Evolutionary conservation across 2,113 vertebrate species (phyloP), one percentile per base, ranked within the genome.

Genomic region (Sapajus apella): DNA sequence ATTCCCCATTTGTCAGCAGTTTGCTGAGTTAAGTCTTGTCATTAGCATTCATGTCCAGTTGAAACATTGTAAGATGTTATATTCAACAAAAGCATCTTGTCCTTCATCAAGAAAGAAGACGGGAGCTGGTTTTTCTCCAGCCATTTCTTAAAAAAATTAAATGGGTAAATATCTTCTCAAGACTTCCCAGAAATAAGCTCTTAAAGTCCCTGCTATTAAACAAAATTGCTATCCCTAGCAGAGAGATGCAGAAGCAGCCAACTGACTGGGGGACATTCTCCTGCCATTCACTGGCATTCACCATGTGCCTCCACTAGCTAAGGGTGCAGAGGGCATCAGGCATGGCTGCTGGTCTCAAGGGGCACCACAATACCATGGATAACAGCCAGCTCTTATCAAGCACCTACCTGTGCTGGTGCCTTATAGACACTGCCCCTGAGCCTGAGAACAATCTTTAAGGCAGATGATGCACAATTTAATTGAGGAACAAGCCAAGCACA

Each of bases 1-100:
- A 96, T 87, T 97, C n/a, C 73, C 58, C 84, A 97, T 97, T 97
- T 95, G 96, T 93, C 94, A 90, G 37, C 70, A 93, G 73, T 94
- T 97, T 95, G 90, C 66, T 94, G 79, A 97, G 73, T 68, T 66
- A 40, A 96, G 58, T 83, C 94, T 64, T 96, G 94, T 93, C 83
- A 80, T 84, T 90, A 89, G 93, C 79, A 92, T 92, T 91, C 96
- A 87, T 75, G 61, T 56, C 91, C 93, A 35, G 61, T 80, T 40
- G 64, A 88, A 97, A 96, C 94, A 90, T 17, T 37, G 27, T 88
- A 91, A 97, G 87, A 66, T 17, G 0, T 16, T 72, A 43, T 47
- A 82, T 88, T 96, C 94, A 92, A 88, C 68, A 94, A 97, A 97
- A 21, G 40, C 79, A 94, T 52, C 10, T 2, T 0, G 32, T 91